Conservation (phyloP, 2,113 vertebrate genomes). For the Trochalopteron elliotii region DNA sequence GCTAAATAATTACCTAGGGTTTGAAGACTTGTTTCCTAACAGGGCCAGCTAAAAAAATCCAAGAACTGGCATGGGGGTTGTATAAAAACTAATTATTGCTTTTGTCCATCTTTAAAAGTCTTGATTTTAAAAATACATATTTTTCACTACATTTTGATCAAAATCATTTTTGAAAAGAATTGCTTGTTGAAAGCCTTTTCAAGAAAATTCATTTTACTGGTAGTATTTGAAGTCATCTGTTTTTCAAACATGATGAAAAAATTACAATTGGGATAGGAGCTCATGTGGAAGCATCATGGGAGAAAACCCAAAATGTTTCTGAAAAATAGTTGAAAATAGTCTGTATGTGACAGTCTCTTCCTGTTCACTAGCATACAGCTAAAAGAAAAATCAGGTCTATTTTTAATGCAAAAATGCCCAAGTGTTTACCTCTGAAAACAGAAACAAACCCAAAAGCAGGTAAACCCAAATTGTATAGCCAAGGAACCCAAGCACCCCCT, state of each 20-base stretch:
- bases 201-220: neutral
- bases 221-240: neutral
- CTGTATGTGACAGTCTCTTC: neutral
- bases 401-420: slow-evolving; percentile 14
- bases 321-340: neutral
- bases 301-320: neutral
- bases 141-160: neutral
- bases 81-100: neutral
- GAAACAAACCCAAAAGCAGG: neutral
- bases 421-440: neutral
- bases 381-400: neutral
- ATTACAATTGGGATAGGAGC: neutral
- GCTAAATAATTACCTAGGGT: neutral
- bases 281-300: neutral
- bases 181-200: neutral
- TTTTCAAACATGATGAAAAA: neutral
- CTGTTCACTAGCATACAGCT: neutral
- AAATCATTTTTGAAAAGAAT: neutral
- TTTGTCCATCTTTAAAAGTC: neutral
- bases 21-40: neutral
- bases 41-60: neutral
- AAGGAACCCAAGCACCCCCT: neutral
- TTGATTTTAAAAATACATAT: neutral
- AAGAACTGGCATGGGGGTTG: neutral
- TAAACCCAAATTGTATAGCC: neutral